A percentile compares a stretch with the other conserved stretches of the same genome.
phyloP scores from a whole-genome alignment of 2,888 invertebrate species.

The Clunio marinus region DNA sequence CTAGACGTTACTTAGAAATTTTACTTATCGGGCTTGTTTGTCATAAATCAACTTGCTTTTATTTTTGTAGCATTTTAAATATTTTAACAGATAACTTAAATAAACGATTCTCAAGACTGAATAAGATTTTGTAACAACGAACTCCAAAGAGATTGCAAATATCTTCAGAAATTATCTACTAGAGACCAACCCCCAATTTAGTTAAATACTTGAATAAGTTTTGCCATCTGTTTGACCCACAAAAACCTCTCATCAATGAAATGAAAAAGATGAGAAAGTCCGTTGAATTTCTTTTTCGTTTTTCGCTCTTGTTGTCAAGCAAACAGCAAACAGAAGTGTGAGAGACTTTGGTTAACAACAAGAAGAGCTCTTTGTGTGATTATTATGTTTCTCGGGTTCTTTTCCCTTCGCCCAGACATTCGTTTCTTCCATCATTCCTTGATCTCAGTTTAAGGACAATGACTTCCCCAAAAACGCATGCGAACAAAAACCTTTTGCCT shows the following conservation, averaged over 20 bases:
- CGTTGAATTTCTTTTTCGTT: neutral
- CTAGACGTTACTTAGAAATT: no score
- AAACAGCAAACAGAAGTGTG: neutral
- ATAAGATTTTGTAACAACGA: no score
- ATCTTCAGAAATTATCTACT: no score
- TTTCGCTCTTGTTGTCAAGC: neutral
- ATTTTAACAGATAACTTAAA: no score
- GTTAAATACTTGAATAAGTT: neutral
- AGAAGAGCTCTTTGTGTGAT: neutral
- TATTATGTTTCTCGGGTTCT: neutral
- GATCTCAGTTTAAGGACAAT: constrained; percentile 16
- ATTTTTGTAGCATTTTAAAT: no score
- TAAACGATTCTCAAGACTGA: no score
- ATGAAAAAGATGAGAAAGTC: neutral
- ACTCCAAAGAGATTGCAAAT: no score
- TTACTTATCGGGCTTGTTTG: no score
- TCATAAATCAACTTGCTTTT: no score
- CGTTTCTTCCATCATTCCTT: constrained; percentile 14
- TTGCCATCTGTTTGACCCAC: constrained; percentile 14
- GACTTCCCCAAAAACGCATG: constrained; percentile 13
- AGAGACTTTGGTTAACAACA: neutral
- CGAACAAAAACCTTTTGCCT: constrained; percentile 9
- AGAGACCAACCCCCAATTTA: neutral
- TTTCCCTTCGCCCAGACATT: constrained; percentile 1
- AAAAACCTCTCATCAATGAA: neutral